Base-by-base conservation (phyloP, 1,140 invertebrate genomes). In the Musca domestica region DNA sequence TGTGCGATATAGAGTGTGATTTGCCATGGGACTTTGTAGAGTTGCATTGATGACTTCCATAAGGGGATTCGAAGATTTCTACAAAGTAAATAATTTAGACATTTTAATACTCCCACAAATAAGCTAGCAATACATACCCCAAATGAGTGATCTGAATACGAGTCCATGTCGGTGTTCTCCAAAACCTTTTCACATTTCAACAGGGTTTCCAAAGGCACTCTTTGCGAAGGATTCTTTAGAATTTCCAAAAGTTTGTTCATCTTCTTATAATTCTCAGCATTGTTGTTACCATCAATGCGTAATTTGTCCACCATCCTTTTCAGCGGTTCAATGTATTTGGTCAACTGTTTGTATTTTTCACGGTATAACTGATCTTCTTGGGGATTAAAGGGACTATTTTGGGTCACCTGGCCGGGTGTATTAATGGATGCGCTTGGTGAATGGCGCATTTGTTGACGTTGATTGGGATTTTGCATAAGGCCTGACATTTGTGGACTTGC, bases 191-290 rank as follows among this genome's bases (percentile, higher is more conserved):
- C 95, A 84, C 95, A 98, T 82, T 96, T 97, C 15, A 94, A 82
- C 3, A 98, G 81, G 0, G 93, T 95, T 70, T 95, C 92, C 78
- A 97, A 84, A 1, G 94, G 90, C 84, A 95, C 91, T 73, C 94
- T 84, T 83, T 94, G 93, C 52, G 87, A 88, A 0, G 94, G 93
- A 84, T 95, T 95, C 1, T 92, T 92, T 15, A 98, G 81, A 70
- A 97, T 95, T 74, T 96, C 94, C 14, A 96, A 78, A 0, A 98
- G 83, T 70, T 95, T 95, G 76, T 93, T 95, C 92, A 96, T 94
- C 83, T 95, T 95, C 46, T 76, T 74, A 73, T 77, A 76, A 63
- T 77, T 77, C 46, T 80, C 77, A 10, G 74, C 74, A 74, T 77
- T 74, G 78, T 47, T 17, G 51, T 30, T 71, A 2, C 91, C 91